These are phyloP conservation scores for Enteromius viviparus DNA, from an alignment of 2,797 vertebrate species.

Conservation along the genomic window DNA sequence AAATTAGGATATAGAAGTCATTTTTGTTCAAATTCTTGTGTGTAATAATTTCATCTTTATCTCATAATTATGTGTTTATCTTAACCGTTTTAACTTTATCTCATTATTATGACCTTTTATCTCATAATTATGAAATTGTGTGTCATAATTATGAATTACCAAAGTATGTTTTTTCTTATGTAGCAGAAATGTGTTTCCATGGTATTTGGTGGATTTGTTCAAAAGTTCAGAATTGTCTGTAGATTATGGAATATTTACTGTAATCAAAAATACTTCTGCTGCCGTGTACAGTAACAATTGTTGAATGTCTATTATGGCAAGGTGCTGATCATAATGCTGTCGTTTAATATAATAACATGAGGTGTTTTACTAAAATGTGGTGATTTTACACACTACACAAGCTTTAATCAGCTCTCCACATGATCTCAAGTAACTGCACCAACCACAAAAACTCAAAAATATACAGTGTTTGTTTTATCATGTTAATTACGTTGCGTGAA, in stretches of 20 bases:
- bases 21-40: neutral
- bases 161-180: neutral
- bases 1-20: neutral
- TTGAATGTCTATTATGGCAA: neutral
- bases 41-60: neutral
- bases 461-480: neutral
- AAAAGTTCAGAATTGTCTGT: neutral
- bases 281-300: conserved; percentile 19
- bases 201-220: neutral
- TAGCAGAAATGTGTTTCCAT: neutral
- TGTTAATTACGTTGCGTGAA: neutral
- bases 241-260: neutral
- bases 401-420: neutral
- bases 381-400: neutral
- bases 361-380: neutral
- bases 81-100: neutral
- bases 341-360: neutral
- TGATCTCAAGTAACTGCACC: neutral
- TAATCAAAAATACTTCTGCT: conserved; percentile 3
- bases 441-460: neutral
- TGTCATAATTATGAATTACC: neutral
- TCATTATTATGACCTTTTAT: neutral
- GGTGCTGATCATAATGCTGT: conserved; percentile 5
- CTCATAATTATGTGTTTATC: neutral
- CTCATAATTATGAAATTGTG: neutral